Base-by-base conservation (phyloP, 2,888 invertebrate genomes). In the Diplolepis rosae region DNA sequence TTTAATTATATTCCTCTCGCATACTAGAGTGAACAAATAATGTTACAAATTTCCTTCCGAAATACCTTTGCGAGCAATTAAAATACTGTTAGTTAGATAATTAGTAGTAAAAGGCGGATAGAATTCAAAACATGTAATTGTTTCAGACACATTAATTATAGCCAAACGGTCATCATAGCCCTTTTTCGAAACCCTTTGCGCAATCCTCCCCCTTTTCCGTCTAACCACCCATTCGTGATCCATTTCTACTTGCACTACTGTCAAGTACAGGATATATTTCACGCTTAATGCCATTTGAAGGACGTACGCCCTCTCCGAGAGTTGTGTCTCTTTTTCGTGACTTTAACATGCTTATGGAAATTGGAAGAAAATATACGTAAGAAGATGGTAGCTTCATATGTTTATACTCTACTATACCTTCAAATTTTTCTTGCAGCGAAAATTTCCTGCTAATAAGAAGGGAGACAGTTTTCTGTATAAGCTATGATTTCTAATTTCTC, bases 251-350 rank as follows among this genome's bases (percentile, higher is more conserved):
- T 61, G 61, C 61, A 61, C 39, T 24, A 61, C 39, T 61, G 61
- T 61, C 61, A 61, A 42, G 61, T 42, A 39, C 61, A 61, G 61
- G 61, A 42, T 61, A 61, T 61, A 61, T 61, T 61, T 61, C 61
- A 61, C 39, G 61, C 61, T 42, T 61, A 61, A 61, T 39, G 61
- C 39, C 61, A 61, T 39, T 42, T 61, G 61, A 61, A 61, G 39
- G 61, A 61, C 61, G 27, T 39, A n/a, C 5, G 35, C 35, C 56
- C 35, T 5, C 22, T 35, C 61, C 24, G n/a, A 61, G 39, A 61
- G 27, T 61, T 27, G 61, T 61, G 61, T 61, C 61, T 61, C 39
- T 61, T 2, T 39, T 39, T 3, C n/a, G 27, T 61, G 61, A 24
- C 61, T 61, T 61, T 61, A 24, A 61, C 61, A 61, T 27, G 61